Evolutionary conservation across 2,888 invertebrate genomes (phyloP), one percentile per base, ranked within the genome.

Genomic region (Argyra leucocephala): DNA sequence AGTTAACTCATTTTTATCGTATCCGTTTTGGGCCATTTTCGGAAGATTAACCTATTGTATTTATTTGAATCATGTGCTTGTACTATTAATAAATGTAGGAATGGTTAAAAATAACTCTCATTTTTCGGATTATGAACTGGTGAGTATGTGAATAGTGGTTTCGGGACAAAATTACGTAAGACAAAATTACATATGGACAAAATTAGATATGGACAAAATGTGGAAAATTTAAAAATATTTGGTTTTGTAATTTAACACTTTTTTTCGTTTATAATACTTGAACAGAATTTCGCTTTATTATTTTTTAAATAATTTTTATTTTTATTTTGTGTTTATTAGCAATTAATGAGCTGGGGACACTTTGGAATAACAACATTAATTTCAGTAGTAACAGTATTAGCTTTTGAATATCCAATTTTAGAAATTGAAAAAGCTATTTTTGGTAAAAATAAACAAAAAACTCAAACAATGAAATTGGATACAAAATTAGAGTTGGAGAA

Each of bases 61-160:
- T 74, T 79, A 79, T 68, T 74, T 79, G 2, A 74, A 75, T n/a
- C 79, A 79, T 66, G n/a, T n/a, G n/a, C n/a, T n/a, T n/a, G n/a
- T n/a, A n/a, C n/a, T n/a, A n/a, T n/a, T n/a, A n/a, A n/a, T n/a
- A n/a, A n/a, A n/a, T n/a, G n/a, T n/a, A n/a, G n/a, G n/a, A n/a
- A n/a, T n/a, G n/a, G n/a, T n/a, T n/a, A n/a, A n/a, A n/a, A n/a
- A n/a, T n/a, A n/a, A n/a, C n/a, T n/a, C n/a, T n/a, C n/a, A n/a
- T n/a, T n/a, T n/a, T n/a, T n/a, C n/a, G n/a, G n/a, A n/a, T n/a
- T n/a, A n/a, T n/a, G n/a, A n/a, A n/a, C n/a, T n/a, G n/a, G n/a
- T n/a, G n/a, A 18, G 22, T 22, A 22, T 23, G 15, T 23, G 24
- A 7, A 31, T 70, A 4, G 64, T 65, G 6, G 64, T 69, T 9